These are phyloP conservation scores for Mormyrus proboscirostris DNA, from an alignment of 2,797 vertebrate species.

Conservation along the genomic window DNA sequence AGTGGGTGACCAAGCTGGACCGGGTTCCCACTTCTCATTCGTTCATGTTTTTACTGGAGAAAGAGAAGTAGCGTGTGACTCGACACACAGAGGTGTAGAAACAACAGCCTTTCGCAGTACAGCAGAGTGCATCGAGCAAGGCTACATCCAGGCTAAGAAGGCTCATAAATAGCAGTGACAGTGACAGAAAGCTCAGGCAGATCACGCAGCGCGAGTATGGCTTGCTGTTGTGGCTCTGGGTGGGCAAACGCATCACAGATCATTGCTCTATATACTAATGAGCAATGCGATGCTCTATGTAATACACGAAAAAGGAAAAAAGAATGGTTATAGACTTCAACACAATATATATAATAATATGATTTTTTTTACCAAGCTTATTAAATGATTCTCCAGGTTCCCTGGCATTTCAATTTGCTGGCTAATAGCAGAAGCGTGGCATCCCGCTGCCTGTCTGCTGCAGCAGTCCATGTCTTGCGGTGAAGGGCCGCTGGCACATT, in stretches of 20 bases:
- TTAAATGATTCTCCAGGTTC: neutral
- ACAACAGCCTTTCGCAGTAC: conserved; percentile 36
- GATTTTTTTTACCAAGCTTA: neutral
- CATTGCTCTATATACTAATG: neutral
- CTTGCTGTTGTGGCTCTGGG: conserved; percentile 28
- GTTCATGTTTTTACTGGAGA: neutral
- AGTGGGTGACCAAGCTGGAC: conserved; percentile 32
- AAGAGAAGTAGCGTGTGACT: neutral
- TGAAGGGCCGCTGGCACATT: neutral
- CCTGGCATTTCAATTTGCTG: neutral
- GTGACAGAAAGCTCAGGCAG: conserved; percentile 38
- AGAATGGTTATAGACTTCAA: neutral
- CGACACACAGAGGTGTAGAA: conserved; percentile 15
- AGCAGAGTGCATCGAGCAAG: conserved; percentile 23
- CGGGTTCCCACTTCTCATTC: conserved; percentile 30
- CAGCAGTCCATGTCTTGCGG: neutral
- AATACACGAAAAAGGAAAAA: conserved; percentile 4
- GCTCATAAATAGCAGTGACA: conserved; percentile 55
- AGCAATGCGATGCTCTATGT: neutral
- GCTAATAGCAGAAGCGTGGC: neutral
- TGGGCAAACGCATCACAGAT: conserved; percentile 40
- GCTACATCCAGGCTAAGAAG: conserved; percentile 59
- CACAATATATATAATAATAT: neutral
- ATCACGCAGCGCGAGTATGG: neutral
- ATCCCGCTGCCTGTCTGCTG: neutral